Evolutionary conservation across 2,888 invertebrate species (phyloP), one percentile per base, ranked within the genome.

Genomic region (Phasia obesa): DNA sequence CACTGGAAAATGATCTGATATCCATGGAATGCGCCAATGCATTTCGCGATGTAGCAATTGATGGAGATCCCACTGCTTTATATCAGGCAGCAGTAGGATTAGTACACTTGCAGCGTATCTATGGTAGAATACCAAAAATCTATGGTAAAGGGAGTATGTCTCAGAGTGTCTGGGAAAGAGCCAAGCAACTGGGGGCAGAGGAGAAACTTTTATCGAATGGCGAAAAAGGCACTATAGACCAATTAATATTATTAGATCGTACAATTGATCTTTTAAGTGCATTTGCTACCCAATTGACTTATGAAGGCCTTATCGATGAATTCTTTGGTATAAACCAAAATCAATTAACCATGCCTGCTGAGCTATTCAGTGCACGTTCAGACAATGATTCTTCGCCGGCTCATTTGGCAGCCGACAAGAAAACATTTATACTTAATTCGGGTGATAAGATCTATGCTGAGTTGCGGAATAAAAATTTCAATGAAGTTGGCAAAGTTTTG

Each of bases 251-350:
- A 57, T 92, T 99, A 1, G 99, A 99, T 91, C 93, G 99, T 27
- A 95, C 95, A 53, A 94, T 98, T 3, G 99, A 99, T 93, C 93
- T 98, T 70, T 93, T 99, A 60, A 97, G 98, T 59, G 97, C 98
- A 0, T 92, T 99, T 87, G 95, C 97, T 0, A 98, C 98, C 0
- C 99, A 99, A 89, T 93, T 99, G 42, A 99, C 99, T 0, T 99
- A 99, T 88, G 99, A 99, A 91, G 99, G 99, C 3, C 93, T 99
- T 7, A 97, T 99, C 84, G 99, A 99, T 92, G 99, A 99, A 91
- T 93, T 98, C 76, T 99, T 95, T 91, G 96, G 96, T 42, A 97
- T 99, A 78, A 95, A 95, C 86, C 94, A 93, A 86, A 94, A 95
- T 35, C 95, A 96, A 23, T 96, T 96, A 0, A 94, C 95, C 59